These are phyloP conservation scores for Thryonomys swinderianus DNA, from an alignment of 2,113 vertebrate genomes.

Conservation along the genomic window DNA sequence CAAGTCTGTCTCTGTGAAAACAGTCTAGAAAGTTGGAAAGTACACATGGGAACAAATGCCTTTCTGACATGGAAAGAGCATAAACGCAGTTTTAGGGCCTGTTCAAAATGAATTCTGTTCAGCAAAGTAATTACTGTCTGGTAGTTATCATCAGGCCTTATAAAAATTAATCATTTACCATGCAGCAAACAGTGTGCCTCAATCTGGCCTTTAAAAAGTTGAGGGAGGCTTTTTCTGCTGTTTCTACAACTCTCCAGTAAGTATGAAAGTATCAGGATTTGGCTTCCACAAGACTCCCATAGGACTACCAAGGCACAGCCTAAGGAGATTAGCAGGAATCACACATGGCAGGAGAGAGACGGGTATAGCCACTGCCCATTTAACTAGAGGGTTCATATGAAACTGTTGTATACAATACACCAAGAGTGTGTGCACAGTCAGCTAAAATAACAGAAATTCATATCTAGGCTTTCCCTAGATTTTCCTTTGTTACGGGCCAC, in stretches of 20 bases:
- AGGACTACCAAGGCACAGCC: not conserved
- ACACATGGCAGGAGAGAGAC: not conserved
- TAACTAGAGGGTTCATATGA: not conserved
- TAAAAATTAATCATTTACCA: constrained; percentile 51
- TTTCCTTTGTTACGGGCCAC: not conserved
- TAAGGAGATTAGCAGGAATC: not conserved
- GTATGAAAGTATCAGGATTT: not conserved
- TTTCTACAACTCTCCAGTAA: not conserved
- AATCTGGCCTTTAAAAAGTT: not conserved
- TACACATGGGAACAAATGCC: not conserved
- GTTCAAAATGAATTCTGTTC: constrained; percentile 35
- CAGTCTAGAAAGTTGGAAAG: not conserved
- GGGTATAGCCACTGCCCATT: not conserved
- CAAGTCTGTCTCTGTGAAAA: not conserved
- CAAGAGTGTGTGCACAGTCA: not conserved
- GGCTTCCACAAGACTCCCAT: not conserved
- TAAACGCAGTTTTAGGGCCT: not conserved
- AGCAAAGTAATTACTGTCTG: constrained; percentile 3
- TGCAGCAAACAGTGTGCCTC: not conserved
- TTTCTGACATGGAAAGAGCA: constrained; percentile 20
- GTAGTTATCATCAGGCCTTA: not conserved
- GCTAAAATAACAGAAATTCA: not conserved
- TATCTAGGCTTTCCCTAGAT: not conserved
- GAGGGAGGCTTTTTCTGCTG: not conserved
- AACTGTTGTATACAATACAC: not conserved